Evolutionary conservation across 2,113 vertebrate genomes (phyloP).

Genomic region (Tylochromis polylepis): DNA sequence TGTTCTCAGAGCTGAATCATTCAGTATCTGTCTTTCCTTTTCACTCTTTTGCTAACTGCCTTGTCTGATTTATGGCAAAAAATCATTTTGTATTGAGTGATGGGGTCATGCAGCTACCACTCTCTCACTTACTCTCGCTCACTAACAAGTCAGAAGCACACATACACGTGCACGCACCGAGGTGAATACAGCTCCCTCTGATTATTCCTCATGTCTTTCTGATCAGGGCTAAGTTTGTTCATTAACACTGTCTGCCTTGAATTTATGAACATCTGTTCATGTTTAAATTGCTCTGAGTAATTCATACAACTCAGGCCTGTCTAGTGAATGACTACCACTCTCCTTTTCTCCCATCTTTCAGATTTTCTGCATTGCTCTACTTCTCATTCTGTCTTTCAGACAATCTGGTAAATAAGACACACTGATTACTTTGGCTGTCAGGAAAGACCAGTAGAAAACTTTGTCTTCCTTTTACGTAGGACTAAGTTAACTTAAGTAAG

Average conservation of each 20-base stretch:
- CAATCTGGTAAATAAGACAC: constrained; percentile 33
- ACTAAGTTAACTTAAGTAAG: constrained; percentile 41
- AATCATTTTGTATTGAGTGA: constrained; percentile 64
- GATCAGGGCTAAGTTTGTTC: constrained; percentile 21
- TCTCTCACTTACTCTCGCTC: constrained; percentile 7
- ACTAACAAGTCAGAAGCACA: constrained; percentile 19
- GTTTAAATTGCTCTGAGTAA: constrained; percentile 45
- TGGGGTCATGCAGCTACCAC: constrained; percentile 38
- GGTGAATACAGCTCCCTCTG: constrained; percentile 1
- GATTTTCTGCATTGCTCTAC: neutral
- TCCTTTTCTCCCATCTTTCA: neutral
- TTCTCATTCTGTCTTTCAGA: neutral
- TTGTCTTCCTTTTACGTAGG: constrained; percentile 1
- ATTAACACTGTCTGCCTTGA: constrained; percentile 30
- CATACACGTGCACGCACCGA: neutral
- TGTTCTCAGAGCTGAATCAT: constrained; percentile 49
- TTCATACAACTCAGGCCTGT: constrained; percentile 8
- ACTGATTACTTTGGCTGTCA: constrained; percentile 37
- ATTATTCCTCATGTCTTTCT: constrained; percentile 6
- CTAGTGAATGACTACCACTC: neutral
- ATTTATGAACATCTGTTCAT: constrained; percentile 45
- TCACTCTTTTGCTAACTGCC: constrained; percentile 16
- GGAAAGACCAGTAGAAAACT: neutral
- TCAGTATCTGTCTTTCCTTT: constrained; percentile 30
- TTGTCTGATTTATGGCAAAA: constrained; percentile 58